Conservation (phyloP, 2,888 invertebrate species). For the Sarcophaga rosellei region DNA sequence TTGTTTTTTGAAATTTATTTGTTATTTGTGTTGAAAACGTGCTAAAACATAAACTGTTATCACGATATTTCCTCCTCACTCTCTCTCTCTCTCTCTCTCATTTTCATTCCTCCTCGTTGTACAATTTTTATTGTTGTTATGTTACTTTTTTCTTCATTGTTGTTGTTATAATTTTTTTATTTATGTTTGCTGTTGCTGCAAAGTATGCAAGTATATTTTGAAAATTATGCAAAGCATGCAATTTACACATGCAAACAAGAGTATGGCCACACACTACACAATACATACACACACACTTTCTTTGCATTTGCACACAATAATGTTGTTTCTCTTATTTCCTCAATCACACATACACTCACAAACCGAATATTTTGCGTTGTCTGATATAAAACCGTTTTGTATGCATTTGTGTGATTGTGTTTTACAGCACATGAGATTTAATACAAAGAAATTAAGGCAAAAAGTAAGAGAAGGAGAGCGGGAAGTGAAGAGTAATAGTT, state of each 20-base stretch:
- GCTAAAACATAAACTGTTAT: conserved; percentile 56
- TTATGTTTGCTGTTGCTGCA: conserved; percentile 43
- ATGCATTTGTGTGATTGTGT: background rate
- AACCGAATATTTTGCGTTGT: background rate
- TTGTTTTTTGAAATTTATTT: conserved; percentile 29
- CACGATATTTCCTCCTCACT: conserved; percentile 2
- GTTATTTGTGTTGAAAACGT: conserved; percentile 53
- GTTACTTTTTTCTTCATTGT: background rate
- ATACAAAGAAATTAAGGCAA: background rate
- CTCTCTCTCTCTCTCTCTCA: background rate
- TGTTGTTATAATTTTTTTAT: conserved; percentile 29
- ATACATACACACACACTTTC: background rate
- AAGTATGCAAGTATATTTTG: conserved; percentile 57
- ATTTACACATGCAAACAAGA: conserved; percentile 41
- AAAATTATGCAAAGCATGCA: conserved; percentile 67
- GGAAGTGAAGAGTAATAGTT: background rate
- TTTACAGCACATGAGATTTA: background rate
- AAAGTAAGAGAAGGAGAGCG: background rate
- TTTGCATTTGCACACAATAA: conserved; percentile 2
- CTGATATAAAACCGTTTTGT: background rate
- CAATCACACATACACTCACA: background rate
- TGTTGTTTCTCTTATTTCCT: background rate
- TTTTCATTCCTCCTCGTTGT: background rate
- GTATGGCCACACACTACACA: background rate
- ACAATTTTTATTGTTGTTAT: conserved; percentile 7